phyloP scores from a whole-genome alignment of 2,888 invertebrate genomes.

The Eristalinus aeneus region DNA sequence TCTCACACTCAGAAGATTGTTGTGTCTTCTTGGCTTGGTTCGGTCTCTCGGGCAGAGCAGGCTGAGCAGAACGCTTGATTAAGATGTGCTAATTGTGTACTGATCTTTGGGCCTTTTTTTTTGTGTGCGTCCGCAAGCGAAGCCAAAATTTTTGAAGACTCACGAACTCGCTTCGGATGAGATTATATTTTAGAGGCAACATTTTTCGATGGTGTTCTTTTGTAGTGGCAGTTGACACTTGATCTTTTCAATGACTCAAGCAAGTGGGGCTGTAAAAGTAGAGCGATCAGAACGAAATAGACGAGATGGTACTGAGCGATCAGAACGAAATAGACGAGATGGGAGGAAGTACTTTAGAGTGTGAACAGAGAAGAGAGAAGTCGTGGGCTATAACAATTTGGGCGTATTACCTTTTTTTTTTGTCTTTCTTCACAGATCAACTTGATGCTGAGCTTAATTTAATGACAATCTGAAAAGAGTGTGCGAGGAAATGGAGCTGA shows the following conservation, averaged over 20 bases:
- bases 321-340: not conserved
- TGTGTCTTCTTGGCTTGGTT: not conserved
- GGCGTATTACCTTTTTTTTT: not conserved
- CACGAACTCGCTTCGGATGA: not conserved
- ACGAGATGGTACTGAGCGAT: not conserved
- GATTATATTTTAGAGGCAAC: not conserved
- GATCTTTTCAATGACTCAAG: constrained; percentile 6
- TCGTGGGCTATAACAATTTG: not conserved
- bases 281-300: not conserved
- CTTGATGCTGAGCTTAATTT: not conserved
- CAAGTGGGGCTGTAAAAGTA: not conserved
- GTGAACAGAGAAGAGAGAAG: not conserved
- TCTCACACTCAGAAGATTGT: not conserved
- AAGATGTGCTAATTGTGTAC: constrained; percentile 4
- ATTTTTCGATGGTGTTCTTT: not conserved
- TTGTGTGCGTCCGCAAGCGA: not conserved
- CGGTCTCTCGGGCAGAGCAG: not conserved
- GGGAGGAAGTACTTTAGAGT: not conserved
- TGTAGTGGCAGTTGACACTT: constrained; percentile 8
- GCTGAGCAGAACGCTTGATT: not conserved
- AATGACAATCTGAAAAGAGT: not conserved
- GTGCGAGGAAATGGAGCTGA: not conserved
- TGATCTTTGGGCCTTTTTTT: not conserved
- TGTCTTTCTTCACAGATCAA: not conserved
- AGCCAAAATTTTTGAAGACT: not conserved